phyloP scores from a whole-genome alignment of 2,797 vertebrate genomes.

The Chromis chromis region DNA sequence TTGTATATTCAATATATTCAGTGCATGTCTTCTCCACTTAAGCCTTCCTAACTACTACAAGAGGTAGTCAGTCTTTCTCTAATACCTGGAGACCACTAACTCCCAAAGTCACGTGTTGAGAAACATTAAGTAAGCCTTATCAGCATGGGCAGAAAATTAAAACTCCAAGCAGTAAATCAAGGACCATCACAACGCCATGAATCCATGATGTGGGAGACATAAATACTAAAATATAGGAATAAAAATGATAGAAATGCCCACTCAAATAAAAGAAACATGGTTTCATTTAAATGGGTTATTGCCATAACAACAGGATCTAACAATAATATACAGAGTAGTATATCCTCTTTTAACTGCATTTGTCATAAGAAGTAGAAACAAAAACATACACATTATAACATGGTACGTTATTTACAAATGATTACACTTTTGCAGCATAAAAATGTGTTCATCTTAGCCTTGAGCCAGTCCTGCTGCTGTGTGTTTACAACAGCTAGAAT shows the following conservation, averaged over 20 bases:
- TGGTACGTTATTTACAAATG: constrained; percentile 7
- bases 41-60: too few relatives aligned
- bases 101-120: too few relatives aligned
- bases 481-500: constrained; percentile 19
- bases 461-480: constrained; percentile 12
- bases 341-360: background rate
- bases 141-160: background rate
- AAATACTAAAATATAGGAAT: background rate
- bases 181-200: background rate
- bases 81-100: background rate
- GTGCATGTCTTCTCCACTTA: too few relatives aligned
- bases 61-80: background rate
- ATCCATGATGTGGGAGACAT: background rate
- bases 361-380: background rate
- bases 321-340: background rate
- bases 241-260: constrained; percentile 3
- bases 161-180: background rate
- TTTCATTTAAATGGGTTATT: constrained; percentile 8
- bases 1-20: too few relatives aligned
- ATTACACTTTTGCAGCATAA: constrained; percentile 11
- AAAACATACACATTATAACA: background rate
- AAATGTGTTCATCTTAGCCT: constrained; percentile 6
- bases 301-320: constrained; percentile 9
- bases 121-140: background rate
- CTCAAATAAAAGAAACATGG: background rate